A percentile compares a stretch with the other conserved stretches of the same genome.
Evolutionary conservation across 2,888 invertebrate species (phyloP).

Genomic region (Aricia artaxerxes): DNA sequence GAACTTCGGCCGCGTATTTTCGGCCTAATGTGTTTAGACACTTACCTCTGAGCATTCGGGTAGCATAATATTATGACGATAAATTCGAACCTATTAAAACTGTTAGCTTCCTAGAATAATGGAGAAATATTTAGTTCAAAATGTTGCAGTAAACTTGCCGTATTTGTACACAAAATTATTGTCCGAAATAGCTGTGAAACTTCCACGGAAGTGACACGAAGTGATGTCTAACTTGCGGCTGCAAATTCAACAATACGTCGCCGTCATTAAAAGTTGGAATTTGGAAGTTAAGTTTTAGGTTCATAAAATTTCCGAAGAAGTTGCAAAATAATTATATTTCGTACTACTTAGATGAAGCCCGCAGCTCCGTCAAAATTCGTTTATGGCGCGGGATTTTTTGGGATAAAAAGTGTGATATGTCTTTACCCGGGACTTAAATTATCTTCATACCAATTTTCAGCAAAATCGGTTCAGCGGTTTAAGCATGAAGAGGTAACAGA

Average conservation of each 20-base stretch:
- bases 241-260: not conserved
- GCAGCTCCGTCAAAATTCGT: no score
- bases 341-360: no score
- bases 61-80: not conserved
- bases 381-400: no score
- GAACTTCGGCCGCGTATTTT: no score
- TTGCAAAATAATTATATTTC: no score
- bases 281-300: not conserved
- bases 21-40: no score
- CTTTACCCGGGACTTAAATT: no score
- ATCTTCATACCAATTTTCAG: no score
- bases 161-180: not conserved
- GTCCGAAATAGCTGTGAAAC: conserved; percentile 8
- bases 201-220: not conserved
- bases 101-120: not conserved
- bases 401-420: no score
- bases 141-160: not conserved
- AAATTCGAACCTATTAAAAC: not conserved
- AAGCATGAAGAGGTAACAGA: no score
- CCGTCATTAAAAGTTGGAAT: not conserved
- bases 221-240: not conserved
- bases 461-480: no score
- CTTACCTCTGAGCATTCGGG: not conserved
- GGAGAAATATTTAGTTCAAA: not conserved
- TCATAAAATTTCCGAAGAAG: no score